These are phyloP conservation scores for Hirtodrosophila histrioides DNA, from an alignment of 2,888 invertebrate genomes.

Conservation along the genomic window DNA sequence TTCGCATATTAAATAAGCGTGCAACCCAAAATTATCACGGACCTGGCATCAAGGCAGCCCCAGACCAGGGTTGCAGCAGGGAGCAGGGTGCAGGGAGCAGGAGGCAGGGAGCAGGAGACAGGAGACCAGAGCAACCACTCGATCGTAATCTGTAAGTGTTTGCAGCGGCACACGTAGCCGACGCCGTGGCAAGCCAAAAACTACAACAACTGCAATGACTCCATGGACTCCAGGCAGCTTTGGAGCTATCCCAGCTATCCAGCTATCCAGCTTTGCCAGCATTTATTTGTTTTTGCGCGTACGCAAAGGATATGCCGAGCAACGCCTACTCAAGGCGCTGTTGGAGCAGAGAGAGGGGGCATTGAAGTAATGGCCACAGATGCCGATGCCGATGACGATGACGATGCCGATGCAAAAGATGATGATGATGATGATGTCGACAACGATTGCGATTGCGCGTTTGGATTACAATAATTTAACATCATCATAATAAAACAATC, in stretches of 20 bases:
- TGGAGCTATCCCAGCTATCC: too few species aligned
- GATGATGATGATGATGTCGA: constrained; percentile 75
- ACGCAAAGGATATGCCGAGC: constrained; percentile 75
- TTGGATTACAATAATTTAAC: constrained; percentile 84
- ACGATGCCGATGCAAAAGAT: constrained; percentile 31
- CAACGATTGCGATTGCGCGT: constrained; percentile 81
- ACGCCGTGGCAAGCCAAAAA: constrained; percentile 31
- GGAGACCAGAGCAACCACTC: constrained; percentile 44
- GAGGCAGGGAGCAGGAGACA: neutral
- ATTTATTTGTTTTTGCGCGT: constrained; percentile 75
- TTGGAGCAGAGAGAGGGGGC: neutral
- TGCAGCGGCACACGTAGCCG: constrained; percentile 62
- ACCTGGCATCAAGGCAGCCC: constrained; percentile 77
- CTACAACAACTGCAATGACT: too few species aligned
- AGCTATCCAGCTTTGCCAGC: constrained; percentile 28
- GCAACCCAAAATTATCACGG: constrained; percentile 83
- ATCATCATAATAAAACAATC: constrained; percentile 84
- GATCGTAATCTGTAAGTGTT: constrained; percentile 79
- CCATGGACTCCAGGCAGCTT: constrained; percentile 1
- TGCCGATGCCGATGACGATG: constrained; percentile 46
- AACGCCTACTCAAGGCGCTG: constrained; percentile 56
- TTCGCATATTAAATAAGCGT: constrained; percentile 83
- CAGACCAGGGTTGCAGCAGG: constrained; percentile 9
- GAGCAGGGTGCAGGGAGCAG: neutral
- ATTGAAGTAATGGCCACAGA: constrained; percentile 19